Evolutionary conservation across 2,113 vertebrate species (phyloP).

Genomic region (Catharus fuscescens): DNA sequence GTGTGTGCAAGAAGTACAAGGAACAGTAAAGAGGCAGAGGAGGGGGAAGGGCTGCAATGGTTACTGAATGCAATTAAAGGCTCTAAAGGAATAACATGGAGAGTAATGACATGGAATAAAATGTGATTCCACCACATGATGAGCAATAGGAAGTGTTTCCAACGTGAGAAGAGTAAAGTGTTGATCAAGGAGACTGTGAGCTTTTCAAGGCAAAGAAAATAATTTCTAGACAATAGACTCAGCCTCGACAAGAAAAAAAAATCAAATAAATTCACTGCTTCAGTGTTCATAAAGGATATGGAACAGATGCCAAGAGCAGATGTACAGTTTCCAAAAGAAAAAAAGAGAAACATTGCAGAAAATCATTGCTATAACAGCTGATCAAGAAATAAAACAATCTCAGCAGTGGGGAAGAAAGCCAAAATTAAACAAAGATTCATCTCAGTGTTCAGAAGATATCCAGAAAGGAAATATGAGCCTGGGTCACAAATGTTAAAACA

Average conservation of each 20-base stretch:
- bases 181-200: neutral
- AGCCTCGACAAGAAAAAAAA: neutral
- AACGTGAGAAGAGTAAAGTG: neutral
- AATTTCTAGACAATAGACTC: slow-evolving; percentile 49
- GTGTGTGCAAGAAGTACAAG: neutral
- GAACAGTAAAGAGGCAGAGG: neutral
- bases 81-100: neutral
- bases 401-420: slow-evolving; percentile 8
- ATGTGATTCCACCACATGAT: neutral
- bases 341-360: slow-evolving; percentile 23
- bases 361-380: slow-evolving; percentile 50
- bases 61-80: neutral
- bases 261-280: neutral
- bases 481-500: neutral
- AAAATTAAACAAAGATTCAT: slow-evolving; percentile 43
- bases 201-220: slow-evolving; percentile 14
- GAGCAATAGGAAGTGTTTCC: neutral
- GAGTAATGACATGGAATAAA: neutral
- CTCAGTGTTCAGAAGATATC: neutral
- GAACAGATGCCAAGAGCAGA: slow-evolving; percentile 58
- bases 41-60: neutral
- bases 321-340: slow-evolving; percentile 38
- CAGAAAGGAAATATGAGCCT: slow-evolving; percentile 4
- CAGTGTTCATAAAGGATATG: slow-evolving; percentile 1
- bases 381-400: slow-evolving; percentile 54